A percentile compares a stretch with the other conserved stretches of the same genome.
Conservation (phyloP, 30 jellyfish, hydroid and myxozoan species). For the Sanderia malayensis region DNA sequence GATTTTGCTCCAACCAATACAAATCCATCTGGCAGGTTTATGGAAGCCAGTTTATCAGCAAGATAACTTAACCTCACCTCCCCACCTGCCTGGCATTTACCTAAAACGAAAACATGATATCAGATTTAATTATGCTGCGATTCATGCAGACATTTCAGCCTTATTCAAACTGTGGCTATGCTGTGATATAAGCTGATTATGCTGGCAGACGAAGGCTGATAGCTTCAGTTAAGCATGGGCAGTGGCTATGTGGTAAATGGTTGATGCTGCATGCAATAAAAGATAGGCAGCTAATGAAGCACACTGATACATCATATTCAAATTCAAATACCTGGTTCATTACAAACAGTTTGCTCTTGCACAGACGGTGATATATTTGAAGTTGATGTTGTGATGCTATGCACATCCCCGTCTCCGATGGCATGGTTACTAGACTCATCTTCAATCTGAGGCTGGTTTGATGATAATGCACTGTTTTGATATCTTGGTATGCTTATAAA, state of each 20-base stretch:
- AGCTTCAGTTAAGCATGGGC: no score
- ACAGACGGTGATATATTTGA: conserved; percentile 46
- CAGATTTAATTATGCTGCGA: no score
- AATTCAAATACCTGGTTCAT: conserved; percentile 68
- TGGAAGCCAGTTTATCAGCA: conserved; percentile 43
- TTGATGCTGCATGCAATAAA: no score
- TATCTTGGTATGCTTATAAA: conserved; percentile 71
- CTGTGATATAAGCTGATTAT: no score
- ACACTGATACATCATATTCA: no score
- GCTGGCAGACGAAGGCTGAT: no score
- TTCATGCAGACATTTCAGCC: no score
- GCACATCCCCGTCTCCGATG: conserved; percentile 66
- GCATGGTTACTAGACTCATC: conserved; percentile 78
- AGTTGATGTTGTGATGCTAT: conserved; percentile 34
- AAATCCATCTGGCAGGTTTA: conserved; percentile 76
- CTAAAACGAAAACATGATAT: no score
- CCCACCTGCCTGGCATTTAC: conserved; percentile 91
- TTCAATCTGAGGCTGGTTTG: conserved; percentile 44
- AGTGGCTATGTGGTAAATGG: no score
- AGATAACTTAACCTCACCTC: conserved; percentile 66
- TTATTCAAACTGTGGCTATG: no score
- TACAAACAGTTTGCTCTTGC: conserved; percentile 72
- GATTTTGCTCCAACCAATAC: conserved; percentile 84
- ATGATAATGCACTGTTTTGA: conserved; percentile 9
- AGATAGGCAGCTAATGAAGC: not conserved